Evolutionary conservation across 1,140 invertebrate species (phyloP).

Genomic region (Pentalonia nigronervosa): DNA sequence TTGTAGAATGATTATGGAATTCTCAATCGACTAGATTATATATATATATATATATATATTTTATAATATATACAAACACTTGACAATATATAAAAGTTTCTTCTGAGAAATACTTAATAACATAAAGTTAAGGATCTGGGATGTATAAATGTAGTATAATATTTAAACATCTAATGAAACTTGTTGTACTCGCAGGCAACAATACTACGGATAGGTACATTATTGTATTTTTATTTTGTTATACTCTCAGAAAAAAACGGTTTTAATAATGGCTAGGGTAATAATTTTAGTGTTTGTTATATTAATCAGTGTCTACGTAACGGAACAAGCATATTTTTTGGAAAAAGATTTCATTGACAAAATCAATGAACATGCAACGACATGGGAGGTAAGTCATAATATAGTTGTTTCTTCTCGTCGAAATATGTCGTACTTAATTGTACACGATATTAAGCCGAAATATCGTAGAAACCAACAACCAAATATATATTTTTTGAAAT

Average conservation of each 20-base stretch:
- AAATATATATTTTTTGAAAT: no score
- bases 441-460: no score
- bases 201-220: background rate
- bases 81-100: background rate
- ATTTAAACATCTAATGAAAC: background rate
- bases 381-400: background rate
- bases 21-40: background rate
- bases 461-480: no score
- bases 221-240: background rate
- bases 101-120: background rate
- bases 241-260: background rate
- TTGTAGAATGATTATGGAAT: background rate
- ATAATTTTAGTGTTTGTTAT: background rate
- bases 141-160: background rate
- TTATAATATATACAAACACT: background rate
- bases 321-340: conserved; percentile 27
- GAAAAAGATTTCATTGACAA: background rate
- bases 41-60: no score
- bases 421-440: no score
- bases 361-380: background rate
- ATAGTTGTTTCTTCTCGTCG: no score
- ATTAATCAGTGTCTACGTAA: background rate
- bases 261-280: background rate
- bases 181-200: background rate
- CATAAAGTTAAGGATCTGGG: background rate